Conservation (phyloP, 2,113 vertebrate species). For the Chrysemys picta region DNA sequence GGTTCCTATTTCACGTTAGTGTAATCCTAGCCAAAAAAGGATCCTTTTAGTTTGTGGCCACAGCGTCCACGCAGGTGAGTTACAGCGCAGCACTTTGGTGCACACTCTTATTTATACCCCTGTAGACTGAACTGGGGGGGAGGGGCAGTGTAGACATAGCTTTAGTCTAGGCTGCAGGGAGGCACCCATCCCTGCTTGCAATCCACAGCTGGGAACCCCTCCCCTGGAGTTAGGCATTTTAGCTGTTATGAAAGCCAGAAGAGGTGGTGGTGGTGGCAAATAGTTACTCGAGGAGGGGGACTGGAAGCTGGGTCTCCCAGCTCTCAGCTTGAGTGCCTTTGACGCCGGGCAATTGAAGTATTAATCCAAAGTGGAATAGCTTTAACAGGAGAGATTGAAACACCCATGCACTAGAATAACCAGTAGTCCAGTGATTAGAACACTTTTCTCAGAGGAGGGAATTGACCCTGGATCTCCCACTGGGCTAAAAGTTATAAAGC, state of each 20-base stretch:
- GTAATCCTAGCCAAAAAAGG: background rate
- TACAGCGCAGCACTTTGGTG: background rate
- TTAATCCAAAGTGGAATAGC: background rate
- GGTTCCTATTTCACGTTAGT: background rate
- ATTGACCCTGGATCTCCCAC: background rate
- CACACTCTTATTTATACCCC: background rate
- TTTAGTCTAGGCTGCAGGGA: background rate
- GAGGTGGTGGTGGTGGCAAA: background rate
- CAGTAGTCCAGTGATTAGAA: background rate
- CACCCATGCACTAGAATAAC: background rate
- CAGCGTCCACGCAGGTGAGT: background rate
- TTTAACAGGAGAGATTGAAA: background rate
- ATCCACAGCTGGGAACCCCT: background rate
- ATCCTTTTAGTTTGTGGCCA: background rate
- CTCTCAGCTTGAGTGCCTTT: background rate
- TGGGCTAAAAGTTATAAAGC: too few species aligned
- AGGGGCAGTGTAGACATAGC: background rate
- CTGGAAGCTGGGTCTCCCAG: background rate
- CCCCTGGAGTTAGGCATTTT: background rate
- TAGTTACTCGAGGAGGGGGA: background rate
- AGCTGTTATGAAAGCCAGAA: background rate
- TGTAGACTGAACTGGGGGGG: background rate
- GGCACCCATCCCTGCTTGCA: background rate
- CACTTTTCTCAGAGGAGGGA: background rate
- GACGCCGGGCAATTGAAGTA: background rate